Evolutionary conservation across 2,113 vertebrate species (phyloP), one percentile per base, ranked within the genome.

Genomic region (Galemys pyrenaicus): DNA sequence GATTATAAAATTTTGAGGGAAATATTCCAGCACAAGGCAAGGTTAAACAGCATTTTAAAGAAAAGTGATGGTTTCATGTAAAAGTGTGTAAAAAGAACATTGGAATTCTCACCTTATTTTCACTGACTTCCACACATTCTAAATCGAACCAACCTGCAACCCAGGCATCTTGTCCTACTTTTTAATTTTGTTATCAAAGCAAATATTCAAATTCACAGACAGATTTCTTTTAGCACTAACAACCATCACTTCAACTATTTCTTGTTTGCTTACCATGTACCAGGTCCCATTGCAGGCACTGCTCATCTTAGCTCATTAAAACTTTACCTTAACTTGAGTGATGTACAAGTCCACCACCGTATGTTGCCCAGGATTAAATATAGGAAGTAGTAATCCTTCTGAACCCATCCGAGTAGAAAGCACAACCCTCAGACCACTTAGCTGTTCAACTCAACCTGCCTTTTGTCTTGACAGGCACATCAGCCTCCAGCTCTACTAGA

Each of bases 381-480:
- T 9, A 20, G 24, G 3, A 41, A 60, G 30, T 0, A 68, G 35
- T 44, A 4, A 10, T 17, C 32, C 49, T 28, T 15, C 3, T 0
- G 24, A 35, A 49, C 39, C 9, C 3, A 10, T 6, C 6, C 0
- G 24, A 68, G n/a, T 0, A 77, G 20, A 19, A 28, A 16, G 15
- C 39, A 17, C 0, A 26, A 2, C 37, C 5, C 0, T 41, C 41
- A 2, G 22, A 24, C 37, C 0, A 15, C 3, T 37, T 22, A 24
- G 44, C 32, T 9, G 4, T 67, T 16, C 0, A 19, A 20, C 32
- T 22, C 62, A n/a, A 10, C 60, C 17, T 8, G 44, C 6, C 35
- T 51, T 67, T 28, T 37, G 16, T 32, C 49, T 37, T 68, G 67
- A 37, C 1, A 30, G 37, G 35, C 20, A 28, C 16, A 8, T n/a